phyloP scores from a whole-genome alignment of 2,113 vertebrate genomes.

The Hydrochoerus hydrochaeris region DNA sequence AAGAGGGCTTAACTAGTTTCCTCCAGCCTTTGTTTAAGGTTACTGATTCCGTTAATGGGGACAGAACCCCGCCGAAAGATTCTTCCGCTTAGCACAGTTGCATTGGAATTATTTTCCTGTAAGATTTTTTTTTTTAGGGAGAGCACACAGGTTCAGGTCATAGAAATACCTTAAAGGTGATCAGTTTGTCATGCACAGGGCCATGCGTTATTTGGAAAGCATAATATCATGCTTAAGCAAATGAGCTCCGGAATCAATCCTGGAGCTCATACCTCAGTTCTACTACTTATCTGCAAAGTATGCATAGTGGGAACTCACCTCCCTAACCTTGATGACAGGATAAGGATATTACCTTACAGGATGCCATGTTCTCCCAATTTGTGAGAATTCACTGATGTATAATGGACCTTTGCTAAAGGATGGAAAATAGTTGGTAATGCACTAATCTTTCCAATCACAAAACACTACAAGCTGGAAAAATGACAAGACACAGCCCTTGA shows the following conservation, averaged over 20 bases:
- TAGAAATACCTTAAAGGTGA: background rate
- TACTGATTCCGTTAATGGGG: background rate
- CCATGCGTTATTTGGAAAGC: background rate
- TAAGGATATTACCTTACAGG: background rate
- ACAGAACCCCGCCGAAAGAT: background rate
- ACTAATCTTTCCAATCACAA: background rate
- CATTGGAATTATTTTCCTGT: background rate
- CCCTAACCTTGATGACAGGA: background rate
- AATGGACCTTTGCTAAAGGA: background rate
- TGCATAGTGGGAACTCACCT: background rate
- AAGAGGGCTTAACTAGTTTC: background rate
- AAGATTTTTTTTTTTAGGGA: background rate
- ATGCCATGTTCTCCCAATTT: background rate
- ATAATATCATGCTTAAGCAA: background rate
- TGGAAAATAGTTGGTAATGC: background rate
- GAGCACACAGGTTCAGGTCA: background rate
- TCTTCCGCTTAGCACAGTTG: background rate
- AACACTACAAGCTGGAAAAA: background rate
- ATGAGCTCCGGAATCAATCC: background rate
- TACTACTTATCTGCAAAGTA: background rate
- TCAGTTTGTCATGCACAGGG: background rate
- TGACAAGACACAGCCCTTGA: background rate
- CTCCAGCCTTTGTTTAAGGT: no score
- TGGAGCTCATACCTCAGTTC: background rate
- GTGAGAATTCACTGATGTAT: background rate